Conservation (phyloP, 2,797 vertebrate genomes). For the Ara ararauna region DNA sequence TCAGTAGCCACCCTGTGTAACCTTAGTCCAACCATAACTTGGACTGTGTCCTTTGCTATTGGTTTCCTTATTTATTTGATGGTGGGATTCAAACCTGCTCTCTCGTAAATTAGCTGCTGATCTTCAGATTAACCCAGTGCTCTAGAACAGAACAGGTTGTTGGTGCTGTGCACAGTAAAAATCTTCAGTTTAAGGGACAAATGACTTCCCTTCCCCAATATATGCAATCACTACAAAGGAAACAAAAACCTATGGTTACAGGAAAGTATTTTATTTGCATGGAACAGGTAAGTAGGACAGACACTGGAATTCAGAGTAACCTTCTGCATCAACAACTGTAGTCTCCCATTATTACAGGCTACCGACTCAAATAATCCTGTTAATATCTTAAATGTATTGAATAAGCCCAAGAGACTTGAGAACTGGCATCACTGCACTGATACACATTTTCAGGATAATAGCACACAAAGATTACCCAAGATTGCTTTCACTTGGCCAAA, state of each 20-base stretch:
- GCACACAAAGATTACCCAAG: not conserved
- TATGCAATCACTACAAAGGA: not conserved
- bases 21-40: not conserved
- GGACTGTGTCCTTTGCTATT: not conserved
- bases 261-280: not conserved
- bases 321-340: not conserved
- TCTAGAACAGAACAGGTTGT: not conserved
- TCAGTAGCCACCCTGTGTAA: not conserved
- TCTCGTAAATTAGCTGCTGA: not conserved
- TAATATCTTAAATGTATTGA: not conserved
- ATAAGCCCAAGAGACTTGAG: not conserved
- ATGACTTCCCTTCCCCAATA: not conserved
- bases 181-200: not conserved
- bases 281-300: not conserved
- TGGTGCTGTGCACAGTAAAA: not conserved
- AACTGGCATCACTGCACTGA: not conserved
- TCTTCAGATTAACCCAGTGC: not conserved
- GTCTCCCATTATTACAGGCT: not conserved
- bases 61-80: not conserved
- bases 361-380: not conserved
- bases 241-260: rapidly evolving
- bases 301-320: not conserved
- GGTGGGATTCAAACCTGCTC: not conserved
- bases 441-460: not conserved
- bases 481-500: not conserved